phyloP scores from a whole-genome alignment of 2,113 vertebrate genomes.

The Oreochromis aureus region DNA sequence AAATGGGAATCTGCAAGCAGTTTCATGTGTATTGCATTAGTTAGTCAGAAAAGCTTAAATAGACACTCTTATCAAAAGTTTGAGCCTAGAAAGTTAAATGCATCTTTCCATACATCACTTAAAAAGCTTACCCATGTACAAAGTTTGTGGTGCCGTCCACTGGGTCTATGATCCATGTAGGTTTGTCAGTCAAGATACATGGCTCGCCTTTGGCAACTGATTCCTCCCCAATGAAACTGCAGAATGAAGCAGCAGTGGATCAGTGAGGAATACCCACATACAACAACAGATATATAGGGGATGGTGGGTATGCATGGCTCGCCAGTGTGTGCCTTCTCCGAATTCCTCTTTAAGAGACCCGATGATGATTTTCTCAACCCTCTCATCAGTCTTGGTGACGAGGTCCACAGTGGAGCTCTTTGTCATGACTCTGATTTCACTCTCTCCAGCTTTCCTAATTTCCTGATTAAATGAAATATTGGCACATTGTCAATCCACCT shows the following conservation, averaged over 20 bases:
- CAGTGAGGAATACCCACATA: neutral
- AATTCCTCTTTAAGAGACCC: conserved; percentile 83
- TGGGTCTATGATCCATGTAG: conserved; percentile 95
- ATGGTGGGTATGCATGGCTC: neutral
- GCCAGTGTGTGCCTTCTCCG: conserved; percentile 81
- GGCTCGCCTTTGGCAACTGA: conserved; percentile 85
- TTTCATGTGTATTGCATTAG: neutral
- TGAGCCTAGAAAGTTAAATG: neutral
- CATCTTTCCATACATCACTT: neutral
- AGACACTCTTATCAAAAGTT: neutral
- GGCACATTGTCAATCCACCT: neutral
- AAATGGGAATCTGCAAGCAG: conserved; percentile 83
- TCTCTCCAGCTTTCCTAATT: conserved; percentile 81
- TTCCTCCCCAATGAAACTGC: conserved; percentile 95
- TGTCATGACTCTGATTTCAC: conserved; percentile 79
- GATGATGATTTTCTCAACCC: conserved; percentile 92
- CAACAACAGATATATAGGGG: neutral
- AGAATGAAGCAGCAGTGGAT: neutral
- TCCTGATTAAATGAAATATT: conserved; percentile 61
- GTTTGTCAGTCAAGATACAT: conserved; percentile 81
- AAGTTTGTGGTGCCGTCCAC: conserved; percentile 97
- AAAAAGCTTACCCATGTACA: conserved; percentile 80
- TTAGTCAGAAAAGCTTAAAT: neutral
- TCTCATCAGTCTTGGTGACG: conserved; percentile 91
- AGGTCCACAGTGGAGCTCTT: conserved; percentile 93